These are phyloP conservation scores for Odiellus spinosus DNA, from an alignment of 2,888 invertebrate species.

Conservation along the genomic window DNA sequence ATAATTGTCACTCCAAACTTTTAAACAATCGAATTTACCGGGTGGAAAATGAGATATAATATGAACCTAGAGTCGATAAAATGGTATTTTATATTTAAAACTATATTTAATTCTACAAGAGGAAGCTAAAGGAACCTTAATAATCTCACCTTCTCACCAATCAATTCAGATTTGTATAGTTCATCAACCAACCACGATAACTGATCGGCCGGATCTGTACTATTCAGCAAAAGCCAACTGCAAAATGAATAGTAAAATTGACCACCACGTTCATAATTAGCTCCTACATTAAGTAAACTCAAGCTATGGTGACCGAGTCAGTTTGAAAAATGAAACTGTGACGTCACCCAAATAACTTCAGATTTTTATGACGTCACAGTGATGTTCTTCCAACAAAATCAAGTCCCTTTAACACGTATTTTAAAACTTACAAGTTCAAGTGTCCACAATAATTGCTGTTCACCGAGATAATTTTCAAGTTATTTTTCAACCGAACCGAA, in stretches of 20 bases:
- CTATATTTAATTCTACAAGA: too few species aligned
- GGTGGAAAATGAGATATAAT: constrained; percentile 69
- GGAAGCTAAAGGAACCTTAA: too few species aligned
- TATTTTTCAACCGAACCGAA: constrained; percentile 46
- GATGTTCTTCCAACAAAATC: too few species aligned
- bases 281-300: too few species aligned
- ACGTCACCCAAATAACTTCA: too few species aligned
- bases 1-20: constrained; percentile 41
- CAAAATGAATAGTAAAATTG: constrained; percentile 27
- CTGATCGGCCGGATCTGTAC: constrained; percentile 49
- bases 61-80: constrained; percentile 43
- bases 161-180: constrained; percentile 52
- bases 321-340: too few species aligned
- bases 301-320: too few species aligned
- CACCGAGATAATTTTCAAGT: constrained; percentile 55
- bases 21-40: constrained; percentile 47
- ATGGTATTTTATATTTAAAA: too few species aligned
- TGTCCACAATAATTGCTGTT: constrained; percentile 37
- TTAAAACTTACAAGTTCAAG: too few species aligned
- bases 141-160: constrained; percentile 39
- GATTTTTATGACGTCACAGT: too few species aligned
- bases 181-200: constrained; percentile 63
- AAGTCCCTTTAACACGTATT: too few species aligned
- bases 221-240: constrained; percentile 40
- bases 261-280: too few species aligned